Evolutionary conservation across 1,140 invertebrate genomes (phyloP), one percentile per base, ranked within the genome.

Genomic region (Megathymus violae): DNA sequence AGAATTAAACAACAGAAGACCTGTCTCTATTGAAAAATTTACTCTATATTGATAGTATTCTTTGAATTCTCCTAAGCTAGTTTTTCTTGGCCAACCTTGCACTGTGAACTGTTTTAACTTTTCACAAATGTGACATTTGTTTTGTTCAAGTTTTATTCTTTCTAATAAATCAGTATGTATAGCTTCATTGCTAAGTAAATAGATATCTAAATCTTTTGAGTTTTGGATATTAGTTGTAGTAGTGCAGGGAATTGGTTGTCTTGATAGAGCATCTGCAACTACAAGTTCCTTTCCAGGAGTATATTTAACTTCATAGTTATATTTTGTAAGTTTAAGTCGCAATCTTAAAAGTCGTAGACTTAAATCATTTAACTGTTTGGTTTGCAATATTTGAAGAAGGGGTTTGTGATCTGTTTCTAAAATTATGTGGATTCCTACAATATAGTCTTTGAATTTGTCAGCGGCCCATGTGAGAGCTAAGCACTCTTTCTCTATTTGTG

Each of bases 401-500:
- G 43, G 43, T 6, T 46, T 46, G 4, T 46, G 43, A 10, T 46
- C 43, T 11, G 52, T 22, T 41, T n/a, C n/a, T n/a, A n/a, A n/a
- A n/a, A n/a, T n/a, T n/a, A n/a, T n/a, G n/a, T n/a, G n/a, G n/a
- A n/a, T 22, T 25, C 52, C 52, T 13, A 41, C 11, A 25, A 56
- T 27, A 41, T 38, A 56, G 38, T 56, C 52, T 43, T 41, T 56
- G 14, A 56, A 56, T 22, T 19, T 56, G n/a, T 56, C 13, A 5
- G 22, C 13, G 6, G 52, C 52, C 52, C 52, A 56, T 41, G 52
- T 41, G 0, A 56, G 14, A 13, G 36, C 52, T 10, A 56, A 27
- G 17, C 52, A 40, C 13, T 56, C 52, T 9, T 56, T 56, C 41
- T 56, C 52, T 13, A 56, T 56, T 7, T 56, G 52, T 3, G 52